phyloP scores from a whole-genome alignment of 1,140 invertebrate species.

The Caerostris darwini region DNA sequence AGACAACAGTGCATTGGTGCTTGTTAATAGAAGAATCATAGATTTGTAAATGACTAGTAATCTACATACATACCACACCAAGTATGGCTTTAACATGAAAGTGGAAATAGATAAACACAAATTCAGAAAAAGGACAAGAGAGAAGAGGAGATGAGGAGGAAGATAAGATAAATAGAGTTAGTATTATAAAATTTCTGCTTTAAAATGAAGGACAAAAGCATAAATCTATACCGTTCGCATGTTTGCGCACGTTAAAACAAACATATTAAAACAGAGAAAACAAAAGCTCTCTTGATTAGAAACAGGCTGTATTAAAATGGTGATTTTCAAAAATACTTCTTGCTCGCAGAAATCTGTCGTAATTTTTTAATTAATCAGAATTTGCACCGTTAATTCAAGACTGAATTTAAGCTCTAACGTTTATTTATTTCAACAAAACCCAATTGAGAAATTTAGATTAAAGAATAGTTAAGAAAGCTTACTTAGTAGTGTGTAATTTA shows the following conservation, averaged over 20 bases:
- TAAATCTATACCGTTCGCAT: conserved; percentile 72
- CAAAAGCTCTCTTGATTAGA: conserved; percentile 56
- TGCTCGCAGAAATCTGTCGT: conserved; percentile 23
- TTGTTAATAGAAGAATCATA: conserved; percentile 75
- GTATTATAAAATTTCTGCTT: conserved; percentile 37
- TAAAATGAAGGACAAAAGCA: conserved; percentile 48
- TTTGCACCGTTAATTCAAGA: conserved; percentile 27
- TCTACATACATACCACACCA: conserved; percentile 60
- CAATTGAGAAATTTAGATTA: background rate
- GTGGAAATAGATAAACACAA: conserved; percentile 53
- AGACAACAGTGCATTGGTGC: conserved; percentile 75
- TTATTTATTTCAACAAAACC: conserved; percentile 22
- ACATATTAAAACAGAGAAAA: conserved; percentile 27
- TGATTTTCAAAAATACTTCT: conserved; percentile 70
- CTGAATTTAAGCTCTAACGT: conserved; percentile 56
- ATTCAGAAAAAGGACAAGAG: conserved; percentile 48
- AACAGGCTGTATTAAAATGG: conserved; percentile 45
- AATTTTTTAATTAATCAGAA: conserved; percentile 25
- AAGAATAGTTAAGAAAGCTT: background rate
- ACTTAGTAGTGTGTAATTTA: background rate
- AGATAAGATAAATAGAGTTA: conserved; percentile 59
- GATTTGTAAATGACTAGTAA: conserved; percentile 66
- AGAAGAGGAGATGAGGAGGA: conserved; percentile 48
- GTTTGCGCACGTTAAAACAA: conserved; percentile 69
- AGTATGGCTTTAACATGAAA: conserved; percentile 65